Evolutionary conservation across 1,140 invertebrate genomes (phyloP).

Genomic region (Nasonia longicornis): DNA sequence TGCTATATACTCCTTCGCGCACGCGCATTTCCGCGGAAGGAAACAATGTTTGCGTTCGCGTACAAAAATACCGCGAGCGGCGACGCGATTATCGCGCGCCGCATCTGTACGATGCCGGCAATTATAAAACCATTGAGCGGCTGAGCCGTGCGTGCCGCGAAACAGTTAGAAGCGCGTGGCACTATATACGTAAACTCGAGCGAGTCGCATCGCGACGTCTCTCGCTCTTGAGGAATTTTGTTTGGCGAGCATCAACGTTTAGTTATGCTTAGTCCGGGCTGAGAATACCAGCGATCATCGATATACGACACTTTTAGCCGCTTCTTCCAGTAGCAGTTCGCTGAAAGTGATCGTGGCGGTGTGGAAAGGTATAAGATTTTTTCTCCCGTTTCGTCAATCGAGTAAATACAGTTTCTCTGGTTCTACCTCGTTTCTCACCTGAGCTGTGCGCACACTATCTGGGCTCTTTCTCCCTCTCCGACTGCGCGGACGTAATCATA

Average conservation of each 20-base stretch:
- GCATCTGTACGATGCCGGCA: constrained; percentile 58
- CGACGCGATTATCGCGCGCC: constrained; percentile 54
- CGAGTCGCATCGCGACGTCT: too few species aligned
- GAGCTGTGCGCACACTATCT: too few species aligned
- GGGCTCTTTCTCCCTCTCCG: not conserved
- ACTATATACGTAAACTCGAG: too few species aligned
- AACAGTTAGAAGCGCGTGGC: constrained; percentile 51
- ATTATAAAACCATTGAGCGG: constrained; percentile 62
- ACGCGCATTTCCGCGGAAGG: constrained; percentile 48
- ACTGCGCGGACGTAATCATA: constrained; percentile 12
- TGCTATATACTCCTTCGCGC: not conserved
- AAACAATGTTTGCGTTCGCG: constrained; percentile 29
- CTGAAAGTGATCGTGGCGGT: too few species aligned
- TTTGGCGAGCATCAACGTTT: too few species aligned
- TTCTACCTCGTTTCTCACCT: too few species aligned
- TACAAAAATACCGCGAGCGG: not conserved
- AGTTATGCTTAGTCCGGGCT: too few species aligned
- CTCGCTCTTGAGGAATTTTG: too few species aligned
- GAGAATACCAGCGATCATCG: not conserved
- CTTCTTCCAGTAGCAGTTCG: not conserved
- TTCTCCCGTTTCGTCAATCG: too few species aligned
- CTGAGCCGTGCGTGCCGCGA: constrained; percentile 56
- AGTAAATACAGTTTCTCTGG: too few species aligned
- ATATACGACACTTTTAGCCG: not conserved
- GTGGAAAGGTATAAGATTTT: too few species aligned